These are phyloP conservation scores for Glyphotaelius pellucidus DNA, from an alignment of 2,888 invertebrate species.

Conservation along the genomic window DNA sequence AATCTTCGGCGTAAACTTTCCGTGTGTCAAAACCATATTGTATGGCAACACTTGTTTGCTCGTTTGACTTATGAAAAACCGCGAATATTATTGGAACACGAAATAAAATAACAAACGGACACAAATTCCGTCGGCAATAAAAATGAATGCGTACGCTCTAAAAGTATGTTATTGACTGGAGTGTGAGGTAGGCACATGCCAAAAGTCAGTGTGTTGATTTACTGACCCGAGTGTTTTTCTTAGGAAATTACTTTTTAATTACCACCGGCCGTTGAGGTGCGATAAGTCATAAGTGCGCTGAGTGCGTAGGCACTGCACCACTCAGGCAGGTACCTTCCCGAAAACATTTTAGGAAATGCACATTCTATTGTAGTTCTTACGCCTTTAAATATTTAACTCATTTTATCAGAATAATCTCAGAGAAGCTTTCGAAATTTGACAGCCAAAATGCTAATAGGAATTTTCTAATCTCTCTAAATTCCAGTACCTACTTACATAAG, in stretches of 20 bases:
- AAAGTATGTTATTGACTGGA: conserved; percentile 32
- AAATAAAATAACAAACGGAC: conserved; percentile 7
- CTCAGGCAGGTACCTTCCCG: neutral
- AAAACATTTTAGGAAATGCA: neutral
- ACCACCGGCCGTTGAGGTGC: conserved; percentile 11
- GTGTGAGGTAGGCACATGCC: conserved; percentile 5
- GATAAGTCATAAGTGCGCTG: conserved; percentile 44
- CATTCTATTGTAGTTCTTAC: neutral
- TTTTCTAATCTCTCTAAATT: neutral
- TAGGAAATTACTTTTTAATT: conserved; percentile 54
- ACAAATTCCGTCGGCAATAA: neutral
- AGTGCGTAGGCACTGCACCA: neutral
- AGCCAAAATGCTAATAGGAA: conserved; percentile 2
- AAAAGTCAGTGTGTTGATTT: conserved; percentile 34
- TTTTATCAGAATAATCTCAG: neutral
- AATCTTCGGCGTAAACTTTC: conserved; percentile 37
- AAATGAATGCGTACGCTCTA: neutral
- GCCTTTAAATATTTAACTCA: neutral
- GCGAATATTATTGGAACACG: neutral
- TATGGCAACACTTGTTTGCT: conserved; percentile 17
- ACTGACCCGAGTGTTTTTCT: conserved; percentile 48
- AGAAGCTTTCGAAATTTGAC: neutral
- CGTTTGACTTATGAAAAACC: neutral
- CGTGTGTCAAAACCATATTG: conserved; percentile 40
- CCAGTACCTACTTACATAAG: neutral